phyloP scores from a whole-genome alignment of 2,113 vertebrate genomes.

The Odocoileus virginianus region DNA sequence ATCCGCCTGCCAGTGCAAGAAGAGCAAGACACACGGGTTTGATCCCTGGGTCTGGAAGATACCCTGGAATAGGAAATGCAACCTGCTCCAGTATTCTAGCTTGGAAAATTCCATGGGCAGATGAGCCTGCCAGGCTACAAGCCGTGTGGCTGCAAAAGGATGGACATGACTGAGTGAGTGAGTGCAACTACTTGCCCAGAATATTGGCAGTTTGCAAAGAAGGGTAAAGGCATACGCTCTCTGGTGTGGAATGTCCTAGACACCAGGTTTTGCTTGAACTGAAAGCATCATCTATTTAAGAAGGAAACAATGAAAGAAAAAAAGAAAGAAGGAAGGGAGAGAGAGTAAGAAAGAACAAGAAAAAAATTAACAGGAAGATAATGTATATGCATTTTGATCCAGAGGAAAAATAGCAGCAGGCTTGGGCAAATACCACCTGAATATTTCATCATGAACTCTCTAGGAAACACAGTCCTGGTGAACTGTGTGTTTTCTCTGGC shows the following conservation, averaged over 20 bases:
- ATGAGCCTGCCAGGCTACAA: background rate
- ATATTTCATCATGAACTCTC: background rate
- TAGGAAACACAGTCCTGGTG: background rate
- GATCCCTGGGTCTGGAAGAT: background rate
- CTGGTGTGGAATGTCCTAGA: background rate
- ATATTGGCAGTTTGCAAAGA: background rate
- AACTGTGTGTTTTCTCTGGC: background rate
- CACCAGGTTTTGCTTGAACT: background rate
- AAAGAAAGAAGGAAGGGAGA: background rate
- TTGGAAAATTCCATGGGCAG: background rate
- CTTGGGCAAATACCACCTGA: background rate
- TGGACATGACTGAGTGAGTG: background rate
- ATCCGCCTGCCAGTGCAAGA: background rate
- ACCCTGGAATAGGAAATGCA: background rate
- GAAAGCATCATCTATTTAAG: background rate
- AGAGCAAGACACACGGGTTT: background rate
- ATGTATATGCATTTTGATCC: background rate
- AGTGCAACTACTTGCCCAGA: background rate
- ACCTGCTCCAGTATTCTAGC: background rate
- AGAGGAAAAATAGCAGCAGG: background rate
- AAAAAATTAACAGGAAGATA: background rate
- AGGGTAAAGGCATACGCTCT: slow-evolving; percentile 34
- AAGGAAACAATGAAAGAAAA: background rate
- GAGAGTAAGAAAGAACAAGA: background rate
- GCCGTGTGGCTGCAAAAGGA: background rate